These are phyloP conservation scores for Notoglanidium macrostoma DNA, from an alignment of 2,797 vertebrate species.

Conservation along the genomic window DNA sequence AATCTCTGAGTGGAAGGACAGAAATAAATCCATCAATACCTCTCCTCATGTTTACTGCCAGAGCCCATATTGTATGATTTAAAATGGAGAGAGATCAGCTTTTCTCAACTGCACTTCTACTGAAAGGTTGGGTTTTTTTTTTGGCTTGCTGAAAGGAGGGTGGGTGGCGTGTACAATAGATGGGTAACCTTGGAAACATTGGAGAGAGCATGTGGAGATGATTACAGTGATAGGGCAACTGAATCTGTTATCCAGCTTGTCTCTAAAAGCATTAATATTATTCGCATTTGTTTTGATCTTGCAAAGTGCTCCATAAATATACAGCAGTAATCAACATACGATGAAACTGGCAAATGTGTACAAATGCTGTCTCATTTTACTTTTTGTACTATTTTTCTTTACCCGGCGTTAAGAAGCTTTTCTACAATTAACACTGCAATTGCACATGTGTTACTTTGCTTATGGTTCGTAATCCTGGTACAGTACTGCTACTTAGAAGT, in stretches of 20 bases:
- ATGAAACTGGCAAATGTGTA: neutral
- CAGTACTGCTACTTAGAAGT: neutral
- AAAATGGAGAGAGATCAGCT: slow-evolving; percentile 26
- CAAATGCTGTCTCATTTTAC: neutral
- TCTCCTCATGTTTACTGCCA: slow-evolving; percentile 13
- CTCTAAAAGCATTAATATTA: slow-evolving; percentile 15
- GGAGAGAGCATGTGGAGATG: slow-evolving; percentile 36
- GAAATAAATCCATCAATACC: slow-evolving; percentile 42
- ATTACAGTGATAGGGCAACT: slow-evolving; percentile 33
- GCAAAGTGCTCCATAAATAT: neutral
- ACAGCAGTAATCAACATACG: neutral
- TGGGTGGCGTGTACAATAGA: slow-evolving; percentile 21
- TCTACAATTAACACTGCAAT: neutral
- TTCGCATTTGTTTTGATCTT: neutral
- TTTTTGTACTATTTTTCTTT: neutral
- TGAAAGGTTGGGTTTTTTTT: neutral
- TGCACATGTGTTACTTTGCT: neutral
- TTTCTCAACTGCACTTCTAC: neutral
- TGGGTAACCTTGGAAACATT: slow-evolving; percentile 44
- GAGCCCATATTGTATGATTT: slow-evolving; percentile 4
- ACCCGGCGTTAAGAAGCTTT: neutral
- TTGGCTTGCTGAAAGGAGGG: slow-evolving; percentile 4
- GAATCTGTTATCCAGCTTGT: neutral
- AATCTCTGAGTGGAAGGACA: slow-evolving; percentile 21
- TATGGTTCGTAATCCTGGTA: neutral